These are phyloP conservation scores for Discoglossus pictus DNA, from an alignment of 2,797 vertebrate genomes.

Conservation along the genomic window DNA sequence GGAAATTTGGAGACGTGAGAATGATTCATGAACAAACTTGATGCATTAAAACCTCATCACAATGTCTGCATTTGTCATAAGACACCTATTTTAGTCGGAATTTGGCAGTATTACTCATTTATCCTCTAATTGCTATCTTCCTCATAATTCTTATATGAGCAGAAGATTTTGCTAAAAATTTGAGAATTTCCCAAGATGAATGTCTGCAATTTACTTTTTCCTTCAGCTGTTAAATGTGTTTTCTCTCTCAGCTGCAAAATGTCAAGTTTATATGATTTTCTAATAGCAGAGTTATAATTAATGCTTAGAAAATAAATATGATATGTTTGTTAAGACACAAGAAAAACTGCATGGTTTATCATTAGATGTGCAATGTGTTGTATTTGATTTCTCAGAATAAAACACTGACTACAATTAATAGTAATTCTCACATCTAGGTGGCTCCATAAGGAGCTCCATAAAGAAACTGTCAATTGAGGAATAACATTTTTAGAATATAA, in stretches of 20 bases:
- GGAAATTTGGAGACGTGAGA: not conserved
- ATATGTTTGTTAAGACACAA: not conserved
- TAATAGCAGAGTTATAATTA: constrained; percentile 12
- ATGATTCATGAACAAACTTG: constrained; percentile 54
- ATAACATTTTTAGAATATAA: too few species aligned
- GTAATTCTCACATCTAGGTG: too few species aligned
- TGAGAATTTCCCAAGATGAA: not conserved
- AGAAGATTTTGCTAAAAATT: too few species aligned
- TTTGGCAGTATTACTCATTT: not conserved
- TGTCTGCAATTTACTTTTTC: constrained; percentile 6
- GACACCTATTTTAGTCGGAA: constrained; percentile 15
- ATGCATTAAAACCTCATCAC: constrained; percentile 58
- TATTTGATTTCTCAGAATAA: not conserved
- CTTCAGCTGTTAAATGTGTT: constrained; percentile 6
- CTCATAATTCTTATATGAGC: not conserved
- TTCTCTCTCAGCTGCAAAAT: constrained; percentile 1
- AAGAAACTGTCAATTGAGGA: too few species aligned
- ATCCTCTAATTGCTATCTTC: constrained; percentile 18
- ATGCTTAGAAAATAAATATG: constrained; percentile 4
- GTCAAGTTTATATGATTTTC: constrained; percentile 10
- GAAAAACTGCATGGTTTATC: constrained; percentile 1
- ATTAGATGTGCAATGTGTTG: constrained; percentile 9
- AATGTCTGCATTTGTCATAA: constrained; percentile 54
- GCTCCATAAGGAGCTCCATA: too few species aligned
- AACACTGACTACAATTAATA: too few species aligned